Conservation (phyloP, 2,888 invertebrate genomes). For the Glyphotaelius pellucidus region DNA sequence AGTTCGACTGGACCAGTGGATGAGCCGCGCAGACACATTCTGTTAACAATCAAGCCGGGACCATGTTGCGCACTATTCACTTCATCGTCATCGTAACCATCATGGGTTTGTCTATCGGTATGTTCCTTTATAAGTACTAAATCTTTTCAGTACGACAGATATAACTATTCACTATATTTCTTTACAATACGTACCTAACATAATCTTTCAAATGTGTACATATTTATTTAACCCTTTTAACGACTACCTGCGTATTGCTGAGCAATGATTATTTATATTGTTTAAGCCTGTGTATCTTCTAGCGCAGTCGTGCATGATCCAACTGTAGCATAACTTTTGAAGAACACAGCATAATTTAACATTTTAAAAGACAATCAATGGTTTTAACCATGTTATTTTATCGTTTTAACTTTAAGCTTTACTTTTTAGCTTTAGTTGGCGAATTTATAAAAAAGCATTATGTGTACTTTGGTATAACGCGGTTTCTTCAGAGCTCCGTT, state of each 20-base stretch:
- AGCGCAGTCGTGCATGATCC: background rate
- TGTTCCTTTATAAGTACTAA: background rate
- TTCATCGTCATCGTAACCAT: background rate
- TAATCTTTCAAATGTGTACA: too few relatives aligned
- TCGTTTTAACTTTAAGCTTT: background rate
- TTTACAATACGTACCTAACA: too few relatives aligned
- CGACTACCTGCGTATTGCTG: too few relatives aligned
- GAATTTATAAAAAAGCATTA: background rate
- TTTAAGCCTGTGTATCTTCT: background rate
- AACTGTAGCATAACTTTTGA: too few relatives aligned
- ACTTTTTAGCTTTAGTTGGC: background rate
- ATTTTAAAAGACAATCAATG: background rate
- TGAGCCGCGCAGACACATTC: slow-evolving; percentile 1
- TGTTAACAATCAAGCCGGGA: background rate
- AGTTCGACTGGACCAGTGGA: background rate
- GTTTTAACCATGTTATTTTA: background rate
- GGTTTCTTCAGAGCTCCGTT: background rate
- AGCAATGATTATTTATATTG: background rate
- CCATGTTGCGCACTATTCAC: background rate
- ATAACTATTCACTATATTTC: too few relatives aligned
- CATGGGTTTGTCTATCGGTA: slow-evolving; percentile 6
- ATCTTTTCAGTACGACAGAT: too few relatives aligned
- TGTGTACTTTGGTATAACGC: background rate
- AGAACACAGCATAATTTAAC: background rate
- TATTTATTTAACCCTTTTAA: too few relatives aligned